A percentile compares a stretch with the other conserved stretches of the same genome.
Evolutionary conservation across 2,888 invertebrate genomes (phyloP).

Genomic region (Bembecia ichneumoniformis): DNA sequence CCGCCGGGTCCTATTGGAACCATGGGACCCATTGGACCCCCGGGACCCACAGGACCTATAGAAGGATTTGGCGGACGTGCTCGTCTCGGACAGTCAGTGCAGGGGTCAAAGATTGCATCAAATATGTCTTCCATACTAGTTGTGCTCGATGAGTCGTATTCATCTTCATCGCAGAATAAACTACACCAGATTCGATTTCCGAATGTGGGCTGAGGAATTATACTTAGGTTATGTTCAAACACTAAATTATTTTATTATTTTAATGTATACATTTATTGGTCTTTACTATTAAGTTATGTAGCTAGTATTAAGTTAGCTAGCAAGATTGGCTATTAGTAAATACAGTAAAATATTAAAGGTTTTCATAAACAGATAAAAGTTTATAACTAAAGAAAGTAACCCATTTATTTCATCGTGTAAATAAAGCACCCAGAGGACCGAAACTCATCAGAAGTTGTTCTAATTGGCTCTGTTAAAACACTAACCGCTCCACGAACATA

Average conservation of each 20-base stretch:
- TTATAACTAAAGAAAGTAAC: no score
- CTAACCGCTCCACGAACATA: no score
- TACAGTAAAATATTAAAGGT: no score
- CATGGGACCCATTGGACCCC: background rate
- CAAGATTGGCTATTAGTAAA: background rate
- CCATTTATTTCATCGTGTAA: no score
- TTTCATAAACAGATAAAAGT: no score
- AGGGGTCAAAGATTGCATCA: slow-evolving; percentile 15
- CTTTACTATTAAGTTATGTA: no score
- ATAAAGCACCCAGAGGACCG: no score
- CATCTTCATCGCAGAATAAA: slow-evolving; percentile 35
- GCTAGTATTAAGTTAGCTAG: background rate
- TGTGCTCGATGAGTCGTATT: slow-evolving; percentile 19
- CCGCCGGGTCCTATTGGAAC: slow-evolving; percentile 3
- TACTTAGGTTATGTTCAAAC: no score
- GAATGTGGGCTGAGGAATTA: slow-evolving; percentile 36
- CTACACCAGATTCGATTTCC: slow-evolving; percentile 28
- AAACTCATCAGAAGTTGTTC: no score
- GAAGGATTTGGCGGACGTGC: background rate
- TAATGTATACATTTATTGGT: no score
- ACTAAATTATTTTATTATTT: no score
- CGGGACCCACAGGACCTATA: background rate
- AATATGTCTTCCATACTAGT: slow-evolving; percentile 15
- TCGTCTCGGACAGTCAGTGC: slow-evolving; percentile 14
- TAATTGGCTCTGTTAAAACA: no score